Evolutionary conservation across 2,797 vertebrate species (phyloP).

Genomic region (Spea hammondii): DNA sequence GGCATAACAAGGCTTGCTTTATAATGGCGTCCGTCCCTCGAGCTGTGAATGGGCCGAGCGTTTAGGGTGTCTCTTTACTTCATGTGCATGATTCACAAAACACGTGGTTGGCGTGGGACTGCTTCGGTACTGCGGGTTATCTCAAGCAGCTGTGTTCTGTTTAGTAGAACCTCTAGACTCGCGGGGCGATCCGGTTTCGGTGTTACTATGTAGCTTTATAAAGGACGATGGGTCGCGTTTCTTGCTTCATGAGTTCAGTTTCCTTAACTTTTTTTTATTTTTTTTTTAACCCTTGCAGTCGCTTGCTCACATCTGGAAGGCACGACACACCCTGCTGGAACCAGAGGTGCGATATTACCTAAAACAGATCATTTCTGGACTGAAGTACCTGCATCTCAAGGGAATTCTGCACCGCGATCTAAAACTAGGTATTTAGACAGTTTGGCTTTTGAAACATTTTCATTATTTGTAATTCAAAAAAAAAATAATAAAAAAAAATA

Average conservation of each 20-base stretch:
- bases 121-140: too few relatives aligned
- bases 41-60: not conserved
- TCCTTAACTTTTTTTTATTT: too few relatives aligned
- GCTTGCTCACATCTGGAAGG: slow-evolving; percentile 97
- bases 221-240: too few relatives aligned
- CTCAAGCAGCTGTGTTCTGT: too few relatives aligned
- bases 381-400: slow-evolving; percentile 93
- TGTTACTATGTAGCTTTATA: too few relatives aligned
- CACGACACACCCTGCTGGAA: slow-evolving; percentile 90
- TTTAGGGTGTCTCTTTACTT: too few relatives aligned
- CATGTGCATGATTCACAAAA: too few relatives aligned
- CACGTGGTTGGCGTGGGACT: too few relatives aligned
- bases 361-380: slow-evolving; percentile 90
- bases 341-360: slow-evolving; percentile 98
- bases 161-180: too few relatives aligned
- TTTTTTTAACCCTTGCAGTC: slow-evolving; percentile 71
- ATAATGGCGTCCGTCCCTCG: not conserved
- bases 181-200: too few relatives aligned
- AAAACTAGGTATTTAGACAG: slow-evolving; percentile 80
- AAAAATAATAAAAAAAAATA: too few relatives aligned
- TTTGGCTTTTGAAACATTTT: slow-evolving; percentile 18
- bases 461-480: not conserved
- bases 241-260: too few relatives aligned
- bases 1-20: not conserved
- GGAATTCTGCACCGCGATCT: slow-evolving; percentile 94